These are phyloP conservation scores for Globicephala melas DNA, from an alignment of 2,113 vertebrate species.

Conservation along the genomic window DNA sequence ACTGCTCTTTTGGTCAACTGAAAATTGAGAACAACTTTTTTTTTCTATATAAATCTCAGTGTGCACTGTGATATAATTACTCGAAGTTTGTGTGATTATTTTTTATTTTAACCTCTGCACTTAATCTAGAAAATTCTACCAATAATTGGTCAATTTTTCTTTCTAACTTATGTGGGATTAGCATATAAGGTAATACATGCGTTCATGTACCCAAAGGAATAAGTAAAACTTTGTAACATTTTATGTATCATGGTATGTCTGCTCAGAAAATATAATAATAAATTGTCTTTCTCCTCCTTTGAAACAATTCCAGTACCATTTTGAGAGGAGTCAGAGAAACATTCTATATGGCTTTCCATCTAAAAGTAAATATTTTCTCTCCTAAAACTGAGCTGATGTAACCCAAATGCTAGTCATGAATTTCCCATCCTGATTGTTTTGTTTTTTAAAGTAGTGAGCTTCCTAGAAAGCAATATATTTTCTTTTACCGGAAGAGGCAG, in stretches of 20 bases:
- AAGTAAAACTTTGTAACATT: neutral
- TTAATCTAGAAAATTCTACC: slow-evolving; percentile 30
- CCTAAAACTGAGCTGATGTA: neutral
- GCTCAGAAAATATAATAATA: slow-evolving; percentile 18
- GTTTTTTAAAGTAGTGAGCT: slow-evolving; percentile 49
- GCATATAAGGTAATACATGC: neutral
- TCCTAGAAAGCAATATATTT: slow-evolving; percentile 70
- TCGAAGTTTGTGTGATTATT: slow-evolving; percentile 17
- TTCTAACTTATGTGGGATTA: neutral
- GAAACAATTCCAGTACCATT: slow-evolving; percentile 32
- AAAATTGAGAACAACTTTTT: slow-evolving; percentile 1
- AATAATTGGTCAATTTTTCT: neutral
- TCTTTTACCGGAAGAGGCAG: slow-evolving; percentile 62
- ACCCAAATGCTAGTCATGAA: slow-evolving; percentile 3
- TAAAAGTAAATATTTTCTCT: slow-evolving; percentile 22
- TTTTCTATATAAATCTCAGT: neutral
- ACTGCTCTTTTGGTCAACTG: neutral
- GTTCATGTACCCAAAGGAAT: neutral
- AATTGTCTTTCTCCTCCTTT: neutral
- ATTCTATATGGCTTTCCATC: neutral
- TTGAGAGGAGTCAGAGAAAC: neutral
- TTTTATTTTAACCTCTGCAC: neutral
- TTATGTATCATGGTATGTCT: neutral
- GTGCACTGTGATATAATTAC: neutral
- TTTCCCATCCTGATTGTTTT: slow-evolving; percentile 27